Evolutionary conservation across 2,888 invertebrate genomes (phyloP).

Genomic region (Alentia gelatinosa): DNA sequence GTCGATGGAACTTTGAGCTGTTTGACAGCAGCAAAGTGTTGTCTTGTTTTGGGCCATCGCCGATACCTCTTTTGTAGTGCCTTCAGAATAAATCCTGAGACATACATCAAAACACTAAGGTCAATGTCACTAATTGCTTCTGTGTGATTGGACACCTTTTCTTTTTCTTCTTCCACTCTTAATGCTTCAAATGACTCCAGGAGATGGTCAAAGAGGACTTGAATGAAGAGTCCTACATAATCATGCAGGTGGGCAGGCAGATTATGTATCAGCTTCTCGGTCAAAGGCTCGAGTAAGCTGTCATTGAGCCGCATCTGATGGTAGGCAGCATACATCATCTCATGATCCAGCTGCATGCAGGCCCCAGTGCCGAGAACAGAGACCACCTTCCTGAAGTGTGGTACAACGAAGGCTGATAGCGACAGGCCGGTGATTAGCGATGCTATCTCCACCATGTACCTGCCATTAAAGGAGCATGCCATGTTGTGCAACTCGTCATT

Average conservation of each 20-base stretch:
- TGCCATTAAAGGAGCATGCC: not conserved
- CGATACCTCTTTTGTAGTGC: not conserved
- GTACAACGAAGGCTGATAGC: not conserved
- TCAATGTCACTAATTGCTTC: not conserved
- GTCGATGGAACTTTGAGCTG: not conserved
- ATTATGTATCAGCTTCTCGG: not conserved
- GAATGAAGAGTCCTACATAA: not conserved
- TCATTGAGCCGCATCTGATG: not conserved
- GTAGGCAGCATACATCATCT: not conserved
- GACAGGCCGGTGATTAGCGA: not conserved
- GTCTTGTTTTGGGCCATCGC: not conserved
- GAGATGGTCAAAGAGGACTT: not conserved
- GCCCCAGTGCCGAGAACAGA: not conserved
- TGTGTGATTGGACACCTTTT: not conserved
- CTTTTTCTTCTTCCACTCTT: not conserved
- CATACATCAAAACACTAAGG: not conserved
- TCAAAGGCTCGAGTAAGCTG: not conserved
- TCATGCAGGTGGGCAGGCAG: not conserved
- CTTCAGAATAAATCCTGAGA: not conserved
- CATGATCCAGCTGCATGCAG: not conserved
- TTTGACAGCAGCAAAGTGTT: not conserved
- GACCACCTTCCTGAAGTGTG: not conserved
- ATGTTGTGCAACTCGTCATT: not conserved
- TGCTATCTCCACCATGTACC: not conserved
- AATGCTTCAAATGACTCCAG: not conserved